Evolutionary conservation across 2,888 invertebrate genomes (phyloP).

Genomic region (Diplazon laetatorius): DNA sequence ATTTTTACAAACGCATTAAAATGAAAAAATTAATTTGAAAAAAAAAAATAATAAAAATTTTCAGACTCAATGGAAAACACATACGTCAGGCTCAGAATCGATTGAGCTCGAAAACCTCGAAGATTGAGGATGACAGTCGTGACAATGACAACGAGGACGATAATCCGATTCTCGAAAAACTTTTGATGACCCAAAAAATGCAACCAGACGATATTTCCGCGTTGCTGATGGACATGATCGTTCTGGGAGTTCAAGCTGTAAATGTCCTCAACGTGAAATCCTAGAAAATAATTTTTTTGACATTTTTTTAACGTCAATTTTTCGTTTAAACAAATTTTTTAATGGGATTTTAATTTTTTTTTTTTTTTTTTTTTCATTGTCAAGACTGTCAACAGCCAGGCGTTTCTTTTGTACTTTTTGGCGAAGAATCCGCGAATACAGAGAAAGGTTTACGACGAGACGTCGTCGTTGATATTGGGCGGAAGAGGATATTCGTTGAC

Average conservation of each 20-base stretch:
- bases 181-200: constrained; percentile 85
- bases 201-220: constrained; percentile 86
- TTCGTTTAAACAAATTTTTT: neutral
- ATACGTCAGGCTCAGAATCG: constrained; percentile 82
- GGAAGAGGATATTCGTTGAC: constrained; percentile 77
- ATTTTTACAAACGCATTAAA: too few relatives aligned
- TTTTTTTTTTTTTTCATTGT: constrained; percentile 61
- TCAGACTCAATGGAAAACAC: constrained; percentile 85
- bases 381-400: constrained; percentile 85
- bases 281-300: too few relatives aligned
- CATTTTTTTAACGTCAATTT: neutral
- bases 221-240: constrained; percentile 86
- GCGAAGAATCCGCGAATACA: constrained; percentile 87
- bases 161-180: constrained; percentile 83
- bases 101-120: constrained; percentile 75
- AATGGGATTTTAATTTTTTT: too few relatives aligned
- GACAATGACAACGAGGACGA: constrained; percentile 64
- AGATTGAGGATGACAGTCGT: constrained; percentile 38
- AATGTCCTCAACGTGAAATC: constrained; percentile 56
- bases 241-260: constrained; percentile 87
- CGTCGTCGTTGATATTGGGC: constrained; percentile 80
- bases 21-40: neutral
- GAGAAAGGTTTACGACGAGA: constrained; percentile 86
- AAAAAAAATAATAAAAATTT: constrained; percentile 60
- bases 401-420: constrained; percentile 87